Percentiles rank a stretch among this genome's conserved stretches.
These are phyloP conservation scores for Urosaurus nigricauda DNA, from an alignment of 2,797 vertebrate species.

Conservation along the genomic window DNA sequence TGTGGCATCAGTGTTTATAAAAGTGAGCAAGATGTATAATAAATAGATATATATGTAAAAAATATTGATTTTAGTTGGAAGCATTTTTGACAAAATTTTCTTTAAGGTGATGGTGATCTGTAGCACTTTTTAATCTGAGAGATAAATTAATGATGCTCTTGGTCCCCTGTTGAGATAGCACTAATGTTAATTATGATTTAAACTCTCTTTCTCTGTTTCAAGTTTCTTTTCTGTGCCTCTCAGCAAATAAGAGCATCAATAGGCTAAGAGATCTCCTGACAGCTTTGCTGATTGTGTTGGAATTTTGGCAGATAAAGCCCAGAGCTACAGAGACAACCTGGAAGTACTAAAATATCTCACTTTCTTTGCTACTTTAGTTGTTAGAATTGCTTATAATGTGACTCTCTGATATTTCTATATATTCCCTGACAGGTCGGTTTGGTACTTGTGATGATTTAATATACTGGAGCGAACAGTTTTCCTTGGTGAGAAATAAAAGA, in stretches of 20 bases:
- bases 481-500: background rate
- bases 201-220: background rate
- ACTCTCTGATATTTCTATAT: background rate
- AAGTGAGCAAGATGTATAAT: background rate
- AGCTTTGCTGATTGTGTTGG: slow-evolving; percentile 10
- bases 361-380: background rate
- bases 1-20: background rate
- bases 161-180: background rate
- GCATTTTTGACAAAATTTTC: background rate
- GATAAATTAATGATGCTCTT: background rate
- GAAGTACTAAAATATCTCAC: background rate
- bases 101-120: background rate
- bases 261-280: background rate
- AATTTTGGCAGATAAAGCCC: background rate
- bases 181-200: background rate
- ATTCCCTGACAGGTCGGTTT: background rate
- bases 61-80: background rate
- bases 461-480: background rate
- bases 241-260: slow-evolving; percentile 2
- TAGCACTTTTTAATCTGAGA: background rate
- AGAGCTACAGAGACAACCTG: background rate
- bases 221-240: slow-evolving; percentile 12
- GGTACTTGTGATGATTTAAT: background rate
- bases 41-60: background rate
- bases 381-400: background rate